A percentile compares a stretch with the other conserved stretches of the same genome.
Evolutionary conservation across 2,797 vertebrate species (phyloP).

Genomic region (Eidolon dupreanum): DNA sequence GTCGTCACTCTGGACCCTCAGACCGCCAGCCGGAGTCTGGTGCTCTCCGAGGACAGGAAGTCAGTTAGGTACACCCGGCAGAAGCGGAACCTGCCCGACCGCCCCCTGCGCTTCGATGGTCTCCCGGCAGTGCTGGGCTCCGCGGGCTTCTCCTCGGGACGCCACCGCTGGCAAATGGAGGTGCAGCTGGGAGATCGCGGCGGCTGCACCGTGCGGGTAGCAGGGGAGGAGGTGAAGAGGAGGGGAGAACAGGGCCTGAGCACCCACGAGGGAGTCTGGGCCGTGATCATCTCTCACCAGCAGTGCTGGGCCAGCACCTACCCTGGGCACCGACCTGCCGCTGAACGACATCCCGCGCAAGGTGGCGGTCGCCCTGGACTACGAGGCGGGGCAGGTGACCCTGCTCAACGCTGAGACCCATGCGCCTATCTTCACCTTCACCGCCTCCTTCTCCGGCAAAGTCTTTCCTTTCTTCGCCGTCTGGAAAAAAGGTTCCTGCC

Average conservation of each 20-base stretch:
- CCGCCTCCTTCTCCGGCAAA: not conserved
- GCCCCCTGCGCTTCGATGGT: slow-evolving; percentile 84
- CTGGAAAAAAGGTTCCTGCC: slow-evolving; percentile 45
- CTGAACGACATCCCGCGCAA: slow-evolving; percentile 78
- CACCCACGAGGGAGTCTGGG: slow-evolving; percentile 87
- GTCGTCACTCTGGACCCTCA: slow-evolving; percentile 45
- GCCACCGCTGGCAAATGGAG: slow-evolving; percentile 67
- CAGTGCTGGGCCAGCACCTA: slow-evolving; percentile 84
- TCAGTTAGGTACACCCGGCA: not conserved
- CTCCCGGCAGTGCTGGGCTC: slow-evolving; percentile 88
- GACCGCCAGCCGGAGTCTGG: not conserved
- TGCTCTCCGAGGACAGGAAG: not conserved
- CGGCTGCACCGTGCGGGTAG: slow-evolving; percentile 88
- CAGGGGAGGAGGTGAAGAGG: slow-evolving; percentile 83
- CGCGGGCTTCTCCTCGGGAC: slow-evolving; percentile 79
- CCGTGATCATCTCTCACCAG: slow-evolving; percentile 83
- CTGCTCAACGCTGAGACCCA: not conserved
- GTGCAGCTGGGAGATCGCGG: slow-evolving; percentile 85
- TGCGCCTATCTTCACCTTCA: slow-evolving; percentile 29
- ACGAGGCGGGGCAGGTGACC: slow-evolving; percentile 39
- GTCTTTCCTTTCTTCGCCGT: slow-evolving; percentile 58
- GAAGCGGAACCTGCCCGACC: not conserved
- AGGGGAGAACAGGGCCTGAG: slow-evolving; percentile 85
- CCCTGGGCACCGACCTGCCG: slow-evolving; percentile 74
- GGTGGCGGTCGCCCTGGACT: slow-evolving; percentile 87